Evolutionary conservation across 1,140 invertebrate species (phyloP), one percentile per base, ranked within the genome.

Genomic region (Philaenus spumarius): DNA sequence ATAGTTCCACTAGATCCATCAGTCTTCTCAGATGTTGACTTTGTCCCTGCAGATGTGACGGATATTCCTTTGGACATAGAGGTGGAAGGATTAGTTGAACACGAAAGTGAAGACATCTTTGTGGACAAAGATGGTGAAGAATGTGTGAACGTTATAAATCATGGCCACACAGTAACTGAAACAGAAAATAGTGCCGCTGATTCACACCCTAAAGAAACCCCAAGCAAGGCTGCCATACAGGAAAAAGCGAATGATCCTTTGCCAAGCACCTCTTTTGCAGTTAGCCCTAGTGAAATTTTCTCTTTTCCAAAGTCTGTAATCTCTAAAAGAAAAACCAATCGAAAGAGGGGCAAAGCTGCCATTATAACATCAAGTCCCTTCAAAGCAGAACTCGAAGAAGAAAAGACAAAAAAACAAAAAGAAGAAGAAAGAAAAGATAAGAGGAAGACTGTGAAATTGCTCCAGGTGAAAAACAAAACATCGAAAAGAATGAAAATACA

Each of bases 11-110:
- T 69, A 9, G 60, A 71, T 59, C 39, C 53, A 20, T 23, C 70
- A 35, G 62, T 69, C 9, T 69, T 69, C 59, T 22, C 53, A 37
- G 63, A 69, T 9, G 35, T 60, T 43, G 62, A 61, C 73, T 58
- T 75, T 75, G 19, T 45, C 23, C 50, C 57, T 35, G 75, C 75
- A 19, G 73, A 74, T 54, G 69, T 68, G 0, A 71, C 67, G 20
- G 76, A 75, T 67, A 76, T 76, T 15, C 23, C 55, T 0, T 73
- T 26, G 60, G 73, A 74, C 75, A 63, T 6, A 58, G 52, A 60
- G 50, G 14, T 20, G 40, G 50, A 58, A 55, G 37, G 55, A 55
- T 34, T 17, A 15, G 26, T 47, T 45, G 39, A 45, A 9, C 23
- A 9, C 15, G 20, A 24, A 24, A 46, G 7, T 11, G 26, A 19